A percentile compares a stretch with the other conserved stretches of the same genome.
phyloP scores from a whole-genome alignment of 2,888 invertebrate species.

The Automeris io region DNA sequence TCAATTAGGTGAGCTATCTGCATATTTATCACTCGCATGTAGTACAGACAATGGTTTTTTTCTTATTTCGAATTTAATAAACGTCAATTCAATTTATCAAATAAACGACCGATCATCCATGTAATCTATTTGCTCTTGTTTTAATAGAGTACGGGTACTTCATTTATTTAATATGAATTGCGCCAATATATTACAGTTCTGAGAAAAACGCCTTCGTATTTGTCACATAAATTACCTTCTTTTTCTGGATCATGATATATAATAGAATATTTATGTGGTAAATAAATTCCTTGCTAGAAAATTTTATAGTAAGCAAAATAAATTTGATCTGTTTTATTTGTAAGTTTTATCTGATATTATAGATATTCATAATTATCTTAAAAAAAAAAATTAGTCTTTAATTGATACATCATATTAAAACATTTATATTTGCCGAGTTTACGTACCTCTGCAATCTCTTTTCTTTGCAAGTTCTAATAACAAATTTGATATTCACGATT shows the following conservation, averaged over 20 bases:
- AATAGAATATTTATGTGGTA: conserved; percentile 40
- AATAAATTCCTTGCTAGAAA: conserved; percentile 23
- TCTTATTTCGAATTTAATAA: too few relatives aligned
- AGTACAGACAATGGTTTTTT: too few relatives aligned
- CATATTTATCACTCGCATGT: too few relatives aligned
- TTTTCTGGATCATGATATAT: conserved; percentile 55
- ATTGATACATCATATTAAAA: too few relatives aligned
- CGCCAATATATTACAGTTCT: conserved; percentile 50
- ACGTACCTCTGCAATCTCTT: too few relatives aligned
- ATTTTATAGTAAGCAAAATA: background rate
- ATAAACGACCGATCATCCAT: conserved; percentile 40
- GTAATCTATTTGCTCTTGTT: conserved; percentile 43
- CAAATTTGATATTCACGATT: too few relatives aligned
- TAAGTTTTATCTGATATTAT: too few relatives aligned
- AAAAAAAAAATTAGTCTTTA: too few relatives aligned
- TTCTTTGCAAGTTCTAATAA: too few relatives aligned
- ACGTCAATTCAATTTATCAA: conserved; percentile 37
- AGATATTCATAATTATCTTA: too few relatives aligned
- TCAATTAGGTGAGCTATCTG: too few relatives aligned
- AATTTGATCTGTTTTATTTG: background rate
- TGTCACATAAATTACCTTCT: conserved; percentile 63
- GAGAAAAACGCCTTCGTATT: conserved; percentile 54
- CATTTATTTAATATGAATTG: conserved; percentile 62
- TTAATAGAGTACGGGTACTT: conserved; percentile 45
- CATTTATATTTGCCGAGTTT: too few relatives aligned